Evolutionary conservation across 2,888 invertebrate genomes (phyloP).

Genomic region (Zele albiditarsus): DNA sequence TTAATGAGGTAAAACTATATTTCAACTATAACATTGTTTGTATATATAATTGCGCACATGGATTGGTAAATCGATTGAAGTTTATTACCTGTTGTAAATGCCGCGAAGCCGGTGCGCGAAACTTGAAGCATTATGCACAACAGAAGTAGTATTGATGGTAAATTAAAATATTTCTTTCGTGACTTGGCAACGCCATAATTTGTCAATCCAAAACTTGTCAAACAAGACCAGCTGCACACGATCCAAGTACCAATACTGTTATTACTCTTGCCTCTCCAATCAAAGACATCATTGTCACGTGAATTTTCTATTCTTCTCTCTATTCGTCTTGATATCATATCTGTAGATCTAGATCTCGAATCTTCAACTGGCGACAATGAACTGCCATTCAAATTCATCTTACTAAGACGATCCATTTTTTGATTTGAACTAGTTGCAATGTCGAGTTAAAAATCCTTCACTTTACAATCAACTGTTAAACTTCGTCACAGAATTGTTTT

Average conservation of each 20-base stretch:
- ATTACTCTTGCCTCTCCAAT: not conserved
- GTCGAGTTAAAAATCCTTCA: not conserved
- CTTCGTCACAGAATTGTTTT: not conserved
- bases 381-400: not conserved
- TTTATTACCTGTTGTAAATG: slow-evolving; percentile 67
- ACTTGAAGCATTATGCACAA: slow-evolving; percentile 59
- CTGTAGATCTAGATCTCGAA: not conserved
- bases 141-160: slow-evolving; percentile 51
- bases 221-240: not conserved
- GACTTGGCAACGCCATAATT: not conserved
- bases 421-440: not conserved
- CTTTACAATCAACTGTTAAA: not conserved
- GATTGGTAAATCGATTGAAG: not conserved
- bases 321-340: not conserved
- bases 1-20: slow-evolving; percentile 21
- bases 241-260: not conserved
- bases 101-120: slow-evolving; percentile 59
- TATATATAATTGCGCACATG: not conserved
- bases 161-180: not conserved
- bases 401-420: not conserved
- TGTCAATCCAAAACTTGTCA: slow-evolving; percentile 12
- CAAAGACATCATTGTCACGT: not conserved
- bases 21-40: not conserved
- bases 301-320: not conserved
- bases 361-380: not conserved